Evolutionary conservation across 2,888 invertebrate genomes (phyloP).

Genomic region (Lasioglossum oenotherae): DNA sequence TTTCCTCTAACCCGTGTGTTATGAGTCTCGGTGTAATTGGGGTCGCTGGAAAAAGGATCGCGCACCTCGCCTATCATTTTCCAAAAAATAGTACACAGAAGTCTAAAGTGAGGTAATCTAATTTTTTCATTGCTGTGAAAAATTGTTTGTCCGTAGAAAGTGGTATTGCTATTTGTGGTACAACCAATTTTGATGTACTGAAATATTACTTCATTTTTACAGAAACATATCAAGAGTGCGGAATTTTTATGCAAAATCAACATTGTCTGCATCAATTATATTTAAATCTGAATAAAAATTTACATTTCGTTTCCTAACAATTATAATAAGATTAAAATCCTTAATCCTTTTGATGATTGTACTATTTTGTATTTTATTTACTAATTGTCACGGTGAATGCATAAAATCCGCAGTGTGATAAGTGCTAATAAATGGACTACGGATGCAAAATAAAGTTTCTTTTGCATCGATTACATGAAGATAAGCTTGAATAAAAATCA

Average conservation of each 20-base stretch:
- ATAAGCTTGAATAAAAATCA: not conserved
- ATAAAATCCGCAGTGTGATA: too few species aligned
- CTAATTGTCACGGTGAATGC: too few species aligned
- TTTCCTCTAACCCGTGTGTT: not conserved
- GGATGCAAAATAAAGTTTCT: not conserved
- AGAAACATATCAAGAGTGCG: not conserved
- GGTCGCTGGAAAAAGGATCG: not conserved
- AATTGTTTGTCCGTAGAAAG: not conserved
- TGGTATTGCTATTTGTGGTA: not conserved
- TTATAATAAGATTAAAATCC: not conserved
- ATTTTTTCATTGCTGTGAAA: not conserved
- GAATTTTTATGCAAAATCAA: not conserved
- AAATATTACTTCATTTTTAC: not conserved
- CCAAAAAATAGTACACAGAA: not conserved
- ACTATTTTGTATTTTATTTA: not conserved
- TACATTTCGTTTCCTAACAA: not conserved
- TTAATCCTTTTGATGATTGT: not conserved
- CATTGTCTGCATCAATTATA: not conserved
- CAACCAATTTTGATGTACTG: not conserved
- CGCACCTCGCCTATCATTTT: not conserved
- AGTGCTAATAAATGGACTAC: too few species aligned
- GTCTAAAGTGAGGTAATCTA: not conserved
- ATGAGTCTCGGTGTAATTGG: not conserved
- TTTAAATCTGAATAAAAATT: too few species aligned
- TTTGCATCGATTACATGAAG: not conserved